phyloP scores from a whole-genome alignment of 2,888 invertebrate genomes.

The Tinea semifulvella region DNA sequence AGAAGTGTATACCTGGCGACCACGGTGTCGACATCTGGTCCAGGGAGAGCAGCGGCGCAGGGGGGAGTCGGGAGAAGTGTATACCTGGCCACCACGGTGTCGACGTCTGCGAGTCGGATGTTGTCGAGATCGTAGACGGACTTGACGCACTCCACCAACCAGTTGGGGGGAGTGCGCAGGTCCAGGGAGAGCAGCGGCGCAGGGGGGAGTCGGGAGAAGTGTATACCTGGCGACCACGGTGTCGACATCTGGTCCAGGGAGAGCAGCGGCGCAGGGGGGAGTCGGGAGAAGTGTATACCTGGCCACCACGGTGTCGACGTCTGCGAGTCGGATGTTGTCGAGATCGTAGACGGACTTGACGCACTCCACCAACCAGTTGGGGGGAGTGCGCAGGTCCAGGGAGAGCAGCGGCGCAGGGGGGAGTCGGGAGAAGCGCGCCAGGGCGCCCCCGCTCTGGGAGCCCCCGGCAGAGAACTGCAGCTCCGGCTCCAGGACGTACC shows the following conservation, averaged over 20 bases:
- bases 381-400: constrained; percentile 79
- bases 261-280: too few relatives aligned
- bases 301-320: constrained; percentile 88
- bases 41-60: too few relatives aligned
- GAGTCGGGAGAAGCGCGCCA: constrained; percentile 87
- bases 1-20: too few relatives aligned
- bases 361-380: constrained; percentile 96
- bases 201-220: constrained; percentile 91
- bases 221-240: too few relatives aligned
- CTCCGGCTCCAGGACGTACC: constrained; percentile 92
- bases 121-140: constrained; percentile 98
- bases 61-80: too few relatives aligned
- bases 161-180: constrained; percentile 88
- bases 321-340: constrained; percentile 95
- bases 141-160: constrained; percentile 92
- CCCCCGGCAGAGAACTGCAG: constrained; percentile 81
- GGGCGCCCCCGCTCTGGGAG: constrained; percentile 74
- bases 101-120: constrained; percentile 92
- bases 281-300: constrained; percentile 65
- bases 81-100: constrained; percentile 85
- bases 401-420: constrained; percentile 94
- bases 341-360: constrained; percentile 93
- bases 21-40: too few relatives aligned
- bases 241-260: too few relatives aligned
- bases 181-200: constrained; percentile 88